These are phyloP conservation scores for Harpalus rubripes DNA, from an alignment of 2,888 invertebrate genomes.

Conservation along the genomic window DNA sequence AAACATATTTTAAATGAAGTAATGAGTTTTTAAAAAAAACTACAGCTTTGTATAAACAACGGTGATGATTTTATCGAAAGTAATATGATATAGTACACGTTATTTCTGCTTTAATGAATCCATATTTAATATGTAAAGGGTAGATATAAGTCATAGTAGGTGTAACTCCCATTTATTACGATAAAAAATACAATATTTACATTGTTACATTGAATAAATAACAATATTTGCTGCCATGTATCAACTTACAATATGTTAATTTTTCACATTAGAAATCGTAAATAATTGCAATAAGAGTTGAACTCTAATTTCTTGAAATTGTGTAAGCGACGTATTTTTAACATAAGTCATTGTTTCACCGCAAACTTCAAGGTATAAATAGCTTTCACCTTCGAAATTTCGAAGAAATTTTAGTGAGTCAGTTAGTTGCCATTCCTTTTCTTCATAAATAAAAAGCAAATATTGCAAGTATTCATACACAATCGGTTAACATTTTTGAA, in stretches of 20 bases:
- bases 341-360: constrained; percentile 26
- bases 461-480: neutral
- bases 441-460: neutral
- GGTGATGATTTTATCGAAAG: constrained; percentile 16
- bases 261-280: neutral
- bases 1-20: neutral
- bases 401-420: constrained; percentile 10
- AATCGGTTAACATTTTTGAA: neutral
- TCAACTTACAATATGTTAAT: constrained; percentile 2
- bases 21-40: neutral
- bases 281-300: too few species aligned
- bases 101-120: constrained; percentile 16
- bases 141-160: constrained; percentile 26
- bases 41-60: neutral
- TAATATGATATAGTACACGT: constrained; percentile 8
- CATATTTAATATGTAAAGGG: constrained; percentile 36
- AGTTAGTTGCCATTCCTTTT: neutral
- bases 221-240: neutral
- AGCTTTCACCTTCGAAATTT: constrained; percentile 38
- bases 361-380: constrained; percentile 22
- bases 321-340: constrained; percentile 18
- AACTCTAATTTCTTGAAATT: constrained; percentile 1
- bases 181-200: constrained; percentile 37
- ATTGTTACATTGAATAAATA: constrained; percentile 42
- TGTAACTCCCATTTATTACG: constrained; percentile 30